Conservation (phyloP, 2,888 invertebrate genomes). For the Melanotus villosus region DNA sequence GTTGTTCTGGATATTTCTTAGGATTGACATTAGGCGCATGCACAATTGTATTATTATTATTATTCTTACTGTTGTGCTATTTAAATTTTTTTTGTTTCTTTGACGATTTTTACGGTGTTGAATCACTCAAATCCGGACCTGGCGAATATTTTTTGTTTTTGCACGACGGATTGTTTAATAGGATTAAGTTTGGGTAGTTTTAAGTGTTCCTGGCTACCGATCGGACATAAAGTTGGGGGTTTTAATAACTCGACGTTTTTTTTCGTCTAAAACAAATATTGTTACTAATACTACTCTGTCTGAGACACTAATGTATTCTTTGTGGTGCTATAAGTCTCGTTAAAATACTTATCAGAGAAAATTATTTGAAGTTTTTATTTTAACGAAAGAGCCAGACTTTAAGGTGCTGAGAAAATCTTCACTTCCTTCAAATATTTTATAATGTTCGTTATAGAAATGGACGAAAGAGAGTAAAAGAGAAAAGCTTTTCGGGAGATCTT, state of each 20-base stretch:
- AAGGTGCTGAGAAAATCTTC: too few species aligned
- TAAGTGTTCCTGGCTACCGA: slow-evolving; percentile 33
- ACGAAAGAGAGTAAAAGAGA: too few species aligned
- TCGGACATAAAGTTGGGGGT: slow-evolving; percentile 66
- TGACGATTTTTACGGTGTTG: slow-evolving; percentile 63
- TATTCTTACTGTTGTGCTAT: slow-evolving; percentile 58
- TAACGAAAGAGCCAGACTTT: too few species aligned
- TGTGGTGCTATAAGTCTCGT: too few species aligned
- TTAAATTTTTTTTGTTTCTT: slow-evolving; percentile 79
- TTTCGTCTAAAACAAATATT: too few species aligned
- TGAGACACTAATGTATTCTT: too few species aligned
- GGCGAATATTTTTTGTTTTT: slow-evolving; percentile 41
- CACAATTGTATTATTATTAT: slow-evolving; percentile 48
- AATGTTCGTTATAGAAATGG: too few species aligned
- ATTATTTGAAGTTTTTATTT: too few species aligned
- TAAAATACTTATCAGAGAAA: too few species aligned
- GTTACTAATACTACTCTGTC: too few species aligned
- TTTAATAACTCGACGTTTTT: slow-evolving; percentile 62
- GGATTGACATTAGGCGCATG: slow-evolving; percentile 42
- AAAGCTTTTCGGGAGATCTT: too few species aligned
- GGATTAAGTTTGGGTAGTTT: slow-evolving; percentile 43
- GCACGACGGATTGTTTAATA: slow-evolving; percentile 24
- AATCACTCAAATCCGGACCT: slow-evolving; percentile 56
- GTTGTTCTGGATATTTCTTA: slow-evolving; percentile 55
- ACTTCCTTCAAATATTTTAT: too few species aligned